Evolutionary conservation across 1,140 invertebrate genomes (phyloP).

Genomic region (Lasioglossum albipes): DNA sequence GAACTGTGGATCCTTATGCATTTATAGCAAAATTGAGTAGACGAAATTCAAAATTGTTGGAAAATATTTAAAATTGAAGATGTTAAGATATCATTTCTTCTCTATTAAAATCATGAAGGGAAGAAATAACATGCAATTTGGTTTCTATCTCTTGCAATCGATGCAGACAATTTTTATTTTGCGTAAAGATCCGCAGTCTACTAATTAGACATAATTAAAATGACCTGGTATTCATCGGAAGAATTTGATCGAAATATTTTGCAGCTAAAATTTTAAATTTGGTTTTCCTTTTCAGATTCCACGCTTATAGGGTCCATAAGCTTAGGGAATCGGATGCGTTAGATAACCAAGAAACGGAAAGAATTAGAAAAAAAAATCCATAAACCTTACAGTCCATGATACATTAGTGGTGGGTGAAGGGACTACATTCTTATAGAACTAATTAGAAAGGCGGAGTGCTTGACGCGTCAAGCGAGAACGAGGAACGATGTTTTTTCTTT

Average conservation of each 20-base stretch:
- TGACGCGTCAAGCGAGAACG: conserved; percentile 7
- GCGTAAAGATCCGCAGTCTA: too few species aligned
- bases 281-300: conserved; percentile 66
- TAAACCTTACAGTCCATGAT: conserved; percentile 71
- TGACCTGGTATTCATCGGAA: too few species aligned
- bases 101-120: too few species aligned
- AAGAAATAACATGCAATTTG: too few species aligned
- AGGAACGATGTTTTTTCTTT: conserved; percentile 15
- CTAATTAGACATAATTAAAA: too few species aligned
- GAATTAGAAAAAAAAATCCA: conserved; percentile 64
- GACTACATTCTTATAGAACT: conserved; percentile 72
- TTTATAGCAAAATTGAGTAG: too few species aligned
- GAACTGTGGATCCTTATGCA: too few species aligned
- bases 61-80: too few species aligned
- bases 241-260: neutral
- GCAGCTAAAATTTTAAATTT: neutral
- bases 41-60: too few species aligned
- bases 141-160: too few species aligned
- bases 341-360: conserved; percentile 63
- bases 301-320: conserved; percentile 70
- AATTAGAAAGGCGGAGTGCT: conserved; percentile 64
- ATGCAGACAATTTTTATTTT: too few species aligned
- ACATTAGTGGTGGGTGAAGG: conserved; percentile 77
- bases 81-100: too few species aligned
- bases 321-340: conserved; percentile 75